Conservation (phyloP, 2,888 invertebrate genomes). For the Melinopterus prodromus region DNA sequence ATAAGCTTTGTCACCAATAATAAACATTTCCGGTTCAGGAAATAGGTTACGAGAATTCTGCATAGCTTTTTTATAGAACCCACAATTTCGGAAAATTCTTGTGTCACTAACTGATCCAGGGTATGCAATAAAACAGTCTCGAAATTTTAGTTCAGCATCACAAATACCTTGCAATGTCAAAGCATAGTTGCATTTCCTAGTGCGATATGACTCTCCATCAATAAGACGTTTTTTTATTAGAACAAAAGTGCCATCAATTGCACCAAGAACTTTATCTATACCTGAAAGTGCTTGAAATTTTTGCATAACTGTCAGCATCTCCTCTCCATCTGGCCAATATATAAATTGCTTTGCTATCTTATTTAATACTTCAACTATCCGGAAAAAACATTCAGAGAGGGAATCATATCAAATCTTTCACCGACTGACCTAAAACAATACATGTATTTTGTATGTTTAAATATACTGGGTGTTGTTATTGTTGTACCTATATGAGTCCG, state of each 20-base stretch:
- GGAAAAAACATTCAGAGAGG: slow-evolving; percentile 28
- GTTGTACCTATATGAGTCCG: slow-evolving; percentile 20
- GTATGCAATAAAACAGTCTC: slow-evolving; percentile 33
- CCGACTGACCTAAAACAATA: slow-evolving; percentile 13
- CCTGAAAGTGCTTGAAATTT: slow-evolving; percentile 36
- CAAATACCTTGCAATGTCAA: slow-evolving; percentile 34
- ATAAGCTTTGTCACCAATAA: slow-evolving; percentile 48
- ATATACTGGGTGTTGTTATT: neutral
- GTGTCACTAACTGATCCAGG: slow-evolving; percentile 38
- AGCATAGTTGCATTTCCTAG: slow-evolving; percentile 43
- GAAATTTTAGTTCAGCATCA: slow-evolving; percentile 29
- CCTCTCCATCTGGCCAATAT: slow-evolving; percentile 35
- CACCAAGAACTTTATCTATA: slow-evolving; percentile 40
- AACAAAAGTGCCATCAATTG: slow-evolving; percentile 45
- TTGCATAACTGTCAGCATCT: slow-evolving; percentile 31
- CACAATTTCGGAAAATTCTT: slow-evolving; percentile 41
- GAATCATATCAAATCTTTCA: slow-evolving; percentile 16
- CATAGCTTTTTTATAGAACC: neutral
- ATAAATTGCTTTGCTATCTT: slow-evolving; percentile 36
- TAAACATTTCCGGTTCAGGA: slow-evolving; percentile 27
- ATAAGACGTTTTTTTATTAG: slow-evolving; percentile 44
- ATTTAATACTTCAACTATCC: slow-evolving; percentile 35
- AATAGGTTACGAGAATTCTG: neutral
- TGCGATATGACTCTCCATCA: slow-evolving; percentile 43
- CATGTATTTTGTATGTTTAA: neutral